A percentile compares a stretch with the other conserved stretches of the same genome.
Evolutionary conservation across 2,888 invertebrate species (phyloP).

Genomic region (Petrophora chlorosata): DNA sequence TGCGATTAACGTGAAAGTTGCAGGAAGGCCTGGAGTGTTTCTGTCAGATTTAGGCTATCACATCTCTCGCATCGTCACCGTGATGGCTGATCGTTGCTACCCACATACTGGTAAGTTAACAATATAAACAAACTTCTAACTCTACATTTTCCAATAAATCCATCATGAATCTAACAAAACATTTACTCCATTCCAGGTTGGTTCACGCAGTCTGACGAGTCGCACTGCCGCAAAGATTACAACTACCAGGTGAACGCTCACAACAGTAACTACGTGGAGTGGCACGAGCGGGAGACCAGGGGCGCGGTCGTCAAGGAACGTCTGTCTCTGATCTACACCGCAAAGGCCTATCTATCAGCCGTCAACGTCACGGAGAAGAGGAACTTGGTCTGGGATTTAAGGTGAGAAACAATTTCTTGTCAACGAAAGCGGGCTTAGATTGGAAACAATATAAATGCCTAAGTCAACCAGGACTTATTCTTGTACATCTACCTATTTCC

Average conservation of each 20-base stretch:
- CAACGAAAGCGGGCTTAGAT: no score
- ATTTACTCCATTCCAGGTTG: slow-evolving; percentile 81
- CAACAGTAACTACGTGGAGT: slow-evolving; percentile 91
- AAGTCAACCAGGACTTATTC: no score
- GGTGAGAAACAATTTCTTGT: no score
- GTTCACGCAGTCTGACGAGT: slow-evolving; percentile 93
- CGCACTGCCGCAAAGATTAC: slow-evolving; percentile 91
- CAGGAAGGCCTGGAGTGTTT: slow-evolving; percentile 89
- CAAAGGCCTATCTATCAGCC: slow-evolving; percentile 90
- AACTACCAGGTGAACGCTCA: slow-evolving; percentile 89
- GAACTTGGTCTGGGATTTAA: slow-evolving; percentile 93
- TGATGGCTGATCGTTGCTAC: slow-evolving; percentile 93
- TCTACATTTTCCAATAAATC: no score
- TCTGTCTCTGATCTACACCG: slow-evolving; percentile 90
- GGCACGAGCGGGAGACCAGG: slow-evolving; percentile 92
- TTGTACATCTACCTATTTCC: no score
- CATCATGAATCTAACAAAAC: not conserved
- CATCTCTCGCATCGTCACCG: slow-evolving; percentile 92
- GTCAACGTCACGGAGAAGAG: slow-evolving; percentile 94
- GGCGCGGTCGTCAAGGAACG: slow-evolving; percentile 85
- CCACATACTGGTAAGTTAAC: slow-evolving; percentile 93
- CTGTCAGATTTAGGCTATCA: slow-evolving; percentile 96
- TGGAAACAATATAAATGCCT: no score
- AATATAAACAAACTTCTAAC: no score
- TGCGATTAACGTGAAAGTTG: slow-evolving; percentile 89